Base-by-base conservation (phyloP, 2,888 invertebrate genomes). In the Catocala nupta region DNA sequence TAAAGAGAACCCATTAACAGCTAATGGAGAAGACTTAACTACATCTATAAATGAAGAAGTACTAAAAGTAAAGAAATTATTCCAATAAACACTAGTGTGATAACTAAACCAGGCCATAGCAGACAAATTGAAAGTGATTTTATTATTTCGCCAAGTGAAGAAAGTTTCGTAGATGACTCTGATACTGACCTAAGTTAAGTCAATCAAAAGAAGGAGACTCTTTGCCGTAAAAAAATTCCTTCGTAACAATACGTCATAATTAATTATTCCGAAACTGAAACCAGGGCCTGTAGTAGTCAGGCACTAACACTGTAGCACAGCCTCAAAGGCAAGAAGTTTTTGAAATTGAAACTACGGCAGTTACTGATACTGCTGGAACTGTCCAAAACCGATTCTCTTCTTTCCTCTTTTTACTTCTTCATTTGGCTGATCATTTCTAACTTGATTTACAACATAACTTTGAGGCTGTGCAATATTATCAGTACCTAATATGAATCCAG, bases 61-160 rank as follows among this genome's bases (percentile, higher is more conserved):
- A 16, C 16, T 16, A 16, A 16, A 16, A 16, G 2, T 1, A 16
- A 16, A 16, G 16, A 16, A 16, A 16, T 16, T 16, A 16, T 16
- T 16, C 16, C 2, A 16, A 16, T 16, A 16, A n/a, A 16, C 16
- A 16, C 16, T 16, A 16, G 16, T 16, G 16, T 16, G 16, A 16
- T 16, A 2, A 55, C 47, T 33, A 47, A 47, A n/a, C 47, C n/a
- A 55, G n/a, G 47, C 33, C 33, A 33, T 36, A 55, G 47, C 42
- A 8, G 36, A 36, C 55, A 55, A 55, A 55, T 55, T 55, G 55
- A 55, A 47, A 55, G 25, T 47, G 47, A 55, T 47, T 34, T 55
- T 47, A 12, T 11, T 55, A 47, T 47, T 36, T 47, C 55, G 10
- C 55, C 55, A 55, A 47, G 47, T 55, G 55, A 55, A 55, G 36